Base-by-base conservation (phyloP, 2,113 vertebrate species). In the Epinephelus cyanopodus region DNA sequence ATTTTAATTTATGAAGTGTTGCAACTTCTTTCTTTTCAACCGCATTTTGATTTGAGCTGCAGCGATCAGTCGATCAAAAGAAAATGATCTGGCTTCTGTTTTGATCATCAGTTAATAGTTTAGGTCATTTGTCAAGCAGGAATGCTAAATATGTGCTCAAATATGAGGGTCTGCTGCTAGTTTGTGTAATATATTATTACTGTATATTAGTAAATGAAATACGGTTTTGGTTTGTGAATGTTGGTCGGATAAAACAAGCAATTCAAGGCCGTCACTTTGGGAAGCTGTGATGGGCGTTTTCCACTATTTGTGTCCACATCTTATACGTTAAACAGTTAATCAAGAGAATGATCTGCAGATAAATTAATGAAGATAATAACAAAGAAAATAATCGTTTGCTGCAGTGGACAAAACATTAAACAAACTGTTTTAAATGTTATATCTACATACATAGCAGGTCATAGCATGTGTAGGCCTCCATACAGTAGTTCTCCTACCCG, bases 1-100 rank as follows among this genome's bases (percentile, higher is more conserved):
- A 23, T 58, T 71, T 66, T 54, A 42, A 79, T 39, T 14, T 19
- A 69, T 56, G 39, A 74, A 73, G 18, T 6, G 13, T 45, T 79
- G 74, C 47, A 48, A 0, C 11, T 12, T 42, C 23, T 77, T 67
- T 65, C 14, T 42, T 45, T 54, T 50, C 15, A 17, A 8, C 42
- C 11, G n/a, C 29, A 13, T 58, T 71, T 58, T 45, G 12, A 64
- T 48, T 17, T 15, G 2, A 25, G 58, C 9, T 48, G 15, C 37
- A 79, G 12, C 9, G 42, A 45, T 45, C 11, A 45, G 42, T 45
- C 11, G 0, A 45, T 45, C 42, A 45, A 45, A 45, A 45, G 11
- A 45, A 12, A 45, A 45, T 45, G 2, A 45, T 10, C 11, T 3
- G 42, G 42, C 11, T 3, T 3, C 42, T 45, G 42, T 45, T 45